Conservation (phyloP, 2,888 invertebrate genomes). For the Leptinotarsa peninsularis region DNA sequence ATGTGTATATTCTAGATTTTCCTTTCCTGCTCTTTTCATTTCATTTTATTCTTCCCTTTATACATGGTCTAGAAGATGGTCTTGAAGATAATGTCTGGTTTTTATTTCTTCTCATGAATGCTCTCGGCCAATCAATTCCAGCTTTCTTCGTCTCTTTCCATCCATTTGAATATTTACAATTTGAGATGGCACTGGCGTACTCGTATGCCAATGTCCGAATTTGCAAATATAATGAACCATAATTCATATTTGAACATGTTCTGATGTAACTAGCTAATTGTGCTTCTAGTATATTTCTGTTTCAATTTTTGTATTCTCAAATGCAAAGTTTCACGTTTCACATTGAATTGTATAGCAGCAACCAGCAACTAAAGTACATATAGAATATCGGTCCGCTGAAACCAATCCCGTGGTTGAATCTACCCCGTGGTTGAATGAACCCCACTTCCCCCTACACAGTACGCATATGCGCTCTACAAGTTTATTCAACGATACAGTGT, state of each 20-base stretch:
- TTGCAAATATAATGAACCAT: neutral
- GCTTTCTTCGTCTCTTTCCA: neutral
- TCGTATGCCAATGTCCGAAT: neutral
- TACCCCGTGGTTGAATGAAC: no score
- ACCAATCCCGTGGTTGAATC: no score
- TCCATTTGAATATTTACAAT: neutral
- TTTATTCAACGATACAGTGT: no score
- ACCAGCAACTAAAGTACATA: no score
- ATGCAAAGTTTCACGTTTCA: neutral
- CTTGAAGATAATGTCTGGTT: neutral
- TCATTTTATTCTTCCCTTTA: no score
- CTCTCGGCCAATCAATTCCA: neutral
- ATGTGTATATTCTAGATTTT: no score
- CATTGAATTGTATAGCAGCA: no score
- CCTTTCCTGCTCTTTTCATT: no score
- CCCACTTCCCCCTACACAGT: no score
- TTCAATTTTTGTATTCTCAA: neutral
- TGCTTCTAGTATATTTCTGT: neutral
- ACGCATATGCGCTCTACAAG: no score
- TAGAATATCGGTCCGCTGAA: no score
- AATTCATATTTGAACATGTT: slow-evolving; percentile 7
- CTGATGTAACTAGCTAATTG: neutral
- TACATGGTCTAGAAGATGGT: no score
- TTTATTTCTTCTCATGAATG: slow-evolving; percentile 13
- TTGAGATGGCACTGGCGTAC: neutral